Evolutionary conservation across 2,113 vertebrate species (phyloP).

Genomic region (Paramisgurnus dabryanus): DNA sequence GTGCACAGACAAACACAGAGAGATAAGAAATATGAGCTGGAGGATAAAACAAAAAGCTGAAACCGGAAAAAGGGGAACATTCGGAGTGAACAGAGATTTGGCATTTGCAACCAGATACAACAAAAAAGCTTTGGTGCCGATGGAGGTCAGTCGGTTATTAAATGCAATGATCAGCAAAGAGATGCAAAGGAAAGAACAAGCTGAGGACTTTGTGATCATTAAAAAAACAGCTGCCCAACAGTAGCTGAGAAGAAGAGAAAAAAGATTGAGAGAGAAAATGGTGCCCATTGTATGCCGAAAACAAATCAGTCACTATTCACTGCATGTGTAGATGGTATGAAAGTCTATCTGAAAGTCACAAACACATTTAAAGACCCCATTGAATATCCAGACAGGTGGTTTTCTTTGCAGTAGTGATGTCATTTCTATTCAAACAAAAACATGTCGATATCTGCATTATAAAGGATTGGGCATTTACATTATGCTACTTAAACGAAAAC

Average conservation of each 20-base stretch:
- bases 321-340: neutral
- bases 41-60: conserved; percentile 29
- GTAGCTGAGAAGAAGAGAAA: neutral
- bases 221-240: conserved; percentile 10
- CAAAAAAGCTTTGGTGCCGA: neutral
- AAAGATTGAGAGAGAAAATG: conserved; percentile 19
- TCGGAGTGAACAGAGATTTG: conserved; percentile 1
- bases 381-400: neutral
- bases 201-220: conserved; percentile 17
- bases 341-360: neutral
- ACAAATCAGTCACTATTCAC: conserved; percentile 38
- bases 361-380: neutral
- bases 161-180: conserved; percentile 36
- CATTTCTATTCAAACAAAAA: neutral
- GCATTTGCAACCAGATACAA: conserved; percentile 31
- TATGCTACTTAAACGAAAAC: too few relatives aligned
- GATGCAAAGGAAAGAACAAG: neutral
- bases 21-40: conserved; percentile 16
- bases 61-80: conserved; percentile 18
- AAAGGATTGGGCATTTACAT: too few relatives aligned
- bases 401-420: neutral
- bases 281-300: conserved; percentile 2
- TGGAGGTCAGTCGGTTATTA: conserved; percentile 13
- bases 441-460: neutral
- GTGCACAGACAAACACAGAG: conserved; percentile 25